Evolutionary conservation across 1,140 invertebrate genomes (phyloP).

Genomic region (Sarcophaga peregrina): DNA sequence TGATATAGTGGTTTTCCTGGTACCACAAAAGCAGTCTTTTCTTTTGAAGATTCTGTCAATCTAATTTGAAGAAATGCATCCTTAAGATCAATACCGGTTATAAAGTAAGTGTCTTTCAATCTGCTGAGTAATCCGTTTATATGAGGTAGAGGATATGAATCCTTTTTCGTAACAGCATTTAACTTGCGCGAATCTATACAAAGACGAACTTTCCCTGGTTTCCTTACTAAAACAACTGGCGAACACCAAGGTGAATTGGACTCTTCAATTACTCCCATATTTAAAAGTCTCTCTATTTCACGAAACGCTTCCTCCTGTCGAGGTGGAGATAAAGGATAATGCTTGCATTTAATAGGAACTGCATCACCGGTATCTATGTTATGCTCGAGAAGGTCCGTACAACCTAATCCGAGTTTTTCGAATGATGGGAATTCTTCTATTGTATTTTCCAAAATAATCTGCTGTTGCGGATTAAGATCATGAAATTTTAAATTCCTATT

Average conservation of each 20-base stretch:
- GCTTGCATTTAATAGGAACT: conserved; percentile 36
- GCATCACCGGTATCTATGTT: conserved; percentile 28
- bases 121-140: conserved; percentile 60
- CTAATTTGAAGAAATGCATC: conserved; percentile 52
- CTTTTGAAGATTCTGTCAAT: conserved; percentile 44
- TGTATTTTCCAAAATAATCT: not conserved
- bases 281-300: conserved; percentile 20
- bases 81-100: conserved; percentile 42
- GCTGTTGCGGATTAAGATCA: not conserved
- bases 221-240: conserved; percentile 36
- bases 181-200: conserved; percentile 64
- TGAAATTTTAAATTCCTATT: not conserved
- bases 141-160: conserved; percentile 53
- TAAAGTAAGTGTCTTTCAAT: conserved; percentile 53
- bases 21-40: conserved; percentile 63
- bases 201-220: conserved; percentile 50
- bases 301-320: conserved; percentile 3
- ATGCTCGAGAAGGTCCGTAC: conserved; percentile 35
- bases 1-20: conserved; percentile 54
- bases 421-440: conserved; percentile 14
- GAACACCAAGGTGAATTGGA: conserved; percentile 32
- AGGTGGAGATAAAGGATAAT: conserved; percentile 31
- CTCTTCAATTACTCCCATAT: conserved; percentile 37
- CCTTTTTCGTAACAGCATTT: conserved; percentile 60
- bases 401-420: conserved; percentile 40